phyloP scores from a whole-genome alignment of 2,113 vertebrate genomes.

The Gymnorhina tibicen region DNA sequence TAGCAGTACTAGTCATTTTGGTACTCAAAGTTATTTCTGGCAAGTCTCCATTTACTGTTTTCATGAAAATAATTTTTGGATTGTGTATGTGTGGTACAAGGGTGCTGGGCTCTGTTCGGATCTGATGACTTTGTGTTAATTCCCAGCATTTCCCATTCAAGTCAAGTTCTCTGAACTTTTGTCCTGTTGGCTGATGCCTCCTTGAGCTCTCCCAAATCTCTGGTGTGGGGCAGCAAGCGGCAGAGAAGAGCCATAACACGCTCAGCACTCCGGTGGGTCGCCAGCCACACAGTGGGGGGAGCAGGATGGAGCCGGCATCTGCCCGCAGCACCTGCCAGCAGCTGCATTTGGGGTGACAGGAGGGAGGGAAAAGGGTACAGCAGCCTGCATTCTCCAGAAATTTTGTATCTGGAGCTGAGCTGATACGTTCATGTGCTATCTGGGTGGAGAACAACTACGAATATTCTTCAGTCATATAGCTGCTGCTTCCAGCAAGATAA shows the following conservation, averaged over 20 bases:
- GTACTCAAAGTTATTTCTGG: neutral
- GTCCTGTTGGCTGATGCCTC: neutral
- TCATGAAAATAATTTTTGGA: neutral
- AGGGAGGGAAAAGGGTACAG: neutral
- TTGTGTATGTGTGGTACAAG: neutral
- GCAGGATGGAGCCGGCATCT: rapidly evolving
- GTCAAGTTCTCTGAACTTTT: neutral
- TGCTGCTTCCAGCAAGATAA: neutral
- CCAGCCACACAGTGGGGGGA: rapidly evolving
- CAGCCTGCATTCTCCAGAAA: neutral
- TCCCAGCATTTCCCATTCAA: neutral
- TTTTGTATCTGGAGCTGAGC: neutral
- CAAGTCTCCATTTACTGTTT: neutral
- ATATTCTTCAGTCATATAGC: neutral
- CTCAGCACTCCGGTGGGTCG: rapidly evolving
- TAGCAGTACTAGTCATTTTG: neutral
- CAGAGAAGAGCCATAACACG: neutral
- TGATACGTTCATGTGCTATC: neutral
- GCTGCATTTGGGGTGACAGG: rapidly evolving
- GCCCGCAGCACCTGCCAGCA: neutral
- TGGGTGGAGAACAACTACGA: neutral
- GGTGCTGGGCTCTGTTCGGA: neutral
- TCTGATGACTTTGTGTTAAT: neutral
- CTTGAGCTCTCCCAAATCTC: neutral
- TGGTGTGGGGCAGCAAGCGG: neutral